Evolutionary conservation across 2,888 invertebrate species (phyloP).

Genomic region (Leptopterna dolabrata): DNA sequence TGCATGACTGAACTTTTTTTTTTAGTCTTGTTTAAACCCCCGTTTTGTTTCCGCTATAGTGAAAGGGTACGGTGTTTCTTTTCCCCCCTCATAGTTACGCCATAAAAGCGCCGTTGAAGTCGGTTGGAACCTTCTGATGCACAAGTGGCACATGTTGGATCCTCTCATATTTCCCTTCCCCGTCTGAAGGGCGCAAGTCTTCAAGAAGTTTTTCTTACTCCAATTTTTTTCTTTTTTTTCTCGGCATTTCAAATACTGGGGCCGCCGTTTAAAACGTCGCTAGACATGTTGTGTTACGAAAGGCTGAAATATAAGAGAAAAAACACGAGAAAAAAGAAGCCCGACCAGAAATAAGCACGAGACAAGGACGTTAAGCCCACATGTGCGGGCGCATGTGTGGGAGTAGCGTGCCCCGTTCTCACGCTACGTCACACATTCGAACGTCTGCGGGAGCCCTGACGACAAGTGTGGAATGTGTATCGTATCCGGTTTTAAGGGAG

Average conservation of each 20-base stretch:
- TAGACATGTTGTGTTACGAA: conserved; percentile 8
- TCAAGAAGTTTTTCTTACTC: background rate
- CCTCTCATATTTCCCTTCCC: background rate
- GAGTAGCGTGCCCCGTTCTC: conserved; percentile 18
- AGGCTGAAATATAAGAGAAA: background rate
- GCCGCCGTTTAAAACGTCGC: background rate
- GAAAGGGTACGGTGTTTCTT: too few relatives aligned
- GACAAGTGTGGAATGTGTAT: conserved; percentile 16
- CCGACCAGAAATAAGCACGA: conserved; percentile 18
- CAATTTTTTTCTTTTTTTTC: background rate
- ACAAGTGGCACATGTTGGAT: background rate
- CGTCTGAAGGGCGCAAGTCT: background rate
- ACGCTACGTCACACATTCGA: conserved; percentile 13
- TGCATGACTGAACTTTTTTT: too few relatives aligned
- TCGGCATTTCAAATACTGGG: background rate
- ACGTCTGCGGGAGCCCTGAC: background rate
- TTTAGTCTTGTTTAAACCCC: too few relatives aligned
- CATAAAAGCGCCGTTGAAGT: background rate
- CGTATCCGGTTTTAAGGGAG: background rate
- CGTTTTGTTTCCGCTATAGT: too few relatives aligned
- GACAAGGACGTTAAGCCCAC: conserved; percentile 26
- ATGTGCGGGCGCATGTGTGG: conserved; percentile 17
- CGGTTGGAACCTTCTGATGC: background rate
- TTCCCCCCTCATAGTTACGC: too few relatives aligned
- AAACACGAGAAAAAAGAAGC: background rate